Percentiles rank a stretch among this genome's conserved stretches.
Conservation (phyloP, 1,140 invertebrate species). For the Drosophila nasuta region DNA sequence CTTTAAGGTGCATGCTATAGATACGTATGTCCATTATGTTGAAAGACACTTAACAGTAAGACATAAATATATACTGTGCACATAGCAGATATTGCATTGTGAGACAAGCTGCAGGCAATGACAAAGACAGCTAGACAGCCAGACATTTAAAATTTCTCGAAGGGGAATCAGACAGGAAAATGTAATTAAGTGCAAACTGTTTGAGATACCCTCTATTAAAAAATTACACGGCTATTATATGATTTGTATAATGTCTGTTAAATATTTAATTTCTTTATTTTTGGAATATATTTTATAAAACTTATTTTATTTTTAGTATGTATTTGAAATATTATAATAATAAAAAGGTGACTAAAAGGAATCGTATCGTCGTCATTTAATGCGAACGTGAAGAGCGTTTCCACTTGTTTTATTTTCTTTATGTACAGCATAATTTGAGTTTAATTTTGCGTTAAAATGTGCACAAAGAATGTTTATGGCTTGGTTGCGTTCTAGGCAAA, state of each 20-base stretch:
- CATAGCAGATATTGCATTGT: slow-evolving; percentile 23
- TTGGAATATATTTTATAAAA: no score
- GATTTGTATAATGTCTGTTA: no score
- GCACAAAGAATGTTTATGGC: slow-evolving; percentile 41
- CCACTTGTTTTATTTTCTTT: slow-evolving; percentile 10
- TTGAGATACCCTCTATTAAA: slow-evolving; percentile 7
- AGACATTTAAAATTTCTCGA: slow-evolving; percentile 44
- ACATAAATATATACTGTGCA: slow-evolving; percentile 30
- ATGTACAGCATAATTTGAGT: slow-evolving; percentile 56
- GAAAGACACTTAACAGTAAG: slow-evolving; percentile 1
- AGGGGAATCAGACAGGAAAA: slow-evolving; percentile 52
- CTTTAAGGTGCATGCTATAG: slow-evolving; percentile 9
- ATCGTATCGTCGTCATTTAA: not conserved
- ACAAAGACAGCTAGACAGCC: slow-evolving; percentile 29
- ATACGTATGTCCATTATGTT: not conserved
- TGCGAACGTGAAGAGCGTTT: not conserved
- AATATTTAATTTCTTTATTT: no score
- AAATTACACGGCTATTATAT: no score
- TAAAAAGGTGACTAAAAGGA: not conserved
- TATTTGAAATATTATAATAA: no score
- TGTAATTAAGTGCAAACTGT: slow-evolving; percentile 60
- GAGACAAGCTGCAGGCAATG: slow-evolving; percentile 32
- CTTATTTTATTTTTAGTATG: no score
- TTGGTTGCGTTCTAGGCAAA: slow-evolving; percentile 36
- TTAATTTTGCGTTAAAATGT: slow-evolving; percentile 63